Conservation (phyloP, 2,113 vertebrate species). For the Epinephelus moara region DNA sequence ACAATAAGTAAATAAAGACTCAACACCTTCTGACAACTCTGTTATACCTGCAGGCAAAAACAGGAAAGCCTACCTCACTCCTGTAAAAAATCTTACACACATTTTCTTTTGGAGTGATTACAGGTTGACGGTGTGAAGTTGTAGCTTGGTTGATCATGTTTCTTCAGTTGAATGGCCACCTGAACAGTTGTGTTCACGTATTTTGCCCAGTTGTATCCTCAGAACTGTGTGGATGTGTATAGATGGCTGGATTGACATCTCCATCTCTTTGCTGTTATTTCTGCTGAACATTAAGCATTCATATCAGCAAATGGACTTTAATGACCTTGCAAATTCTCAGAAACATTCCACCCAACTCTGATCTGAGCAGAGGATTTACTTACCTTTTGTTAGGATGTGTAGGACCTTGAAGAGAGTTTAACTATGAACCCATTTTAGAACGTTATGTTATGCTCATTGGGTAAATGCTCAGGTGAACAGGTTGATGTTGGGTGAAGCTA, state of each 20-base stretch:
- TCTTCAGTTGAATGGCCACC: neutral
- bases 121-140: neutral
- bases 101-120: neutral
- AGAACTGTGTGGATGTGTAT: constrained; percentile 1
- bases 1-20: neutral
- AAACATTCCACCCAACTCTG: neutral
- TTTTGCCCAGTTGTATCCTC: neutral
- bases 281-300: neutral
- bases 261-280: neutral
- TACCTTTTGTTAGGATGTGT: neutral
- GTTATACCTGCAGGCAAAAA: constrained; percentile 11
- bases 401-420: neutral
- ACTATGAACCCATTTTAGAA: too few relatives aligned
- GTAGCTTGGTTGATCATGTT: neutral
- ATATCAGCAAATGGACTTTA: neutral
- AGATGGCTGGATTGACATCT: neutral
- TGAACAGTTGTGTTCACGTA: neutral
- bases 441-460: too few relatives aligned
- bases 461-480: neutral
- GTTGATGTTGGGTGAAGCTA: neutral
- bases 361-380: neutral
- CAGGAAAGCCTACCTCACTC: neutral
- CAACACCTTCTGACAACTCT: neutral
- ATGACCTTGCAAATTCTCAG: neutral
- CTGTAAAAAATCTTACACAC: neutral